Conservation (phyloP, 2,797 vertebrate species). For the Valencia hispanica region DNA sequence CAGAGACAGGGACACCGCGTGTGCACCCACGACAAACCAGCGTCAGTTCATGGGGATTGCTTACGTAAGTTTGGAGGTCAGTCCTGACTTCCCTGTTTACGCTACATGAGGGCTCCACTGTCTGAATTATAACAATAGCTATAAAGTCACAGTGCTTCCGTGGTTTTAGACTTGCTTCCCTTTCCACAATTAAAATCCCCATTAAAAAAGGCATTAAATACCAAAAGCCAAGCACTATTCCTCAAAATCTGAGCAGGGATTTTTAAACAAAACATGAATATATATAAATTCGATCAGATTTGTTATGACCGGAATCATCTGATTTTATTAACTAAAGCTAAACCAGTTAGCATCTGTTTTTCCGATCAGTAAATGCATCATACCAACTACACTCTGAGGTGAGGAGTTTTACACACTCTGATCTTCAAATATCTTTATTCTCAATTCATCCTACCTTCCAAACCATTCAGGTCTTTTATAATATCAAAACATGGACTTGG, state of each 20-base stretch:
- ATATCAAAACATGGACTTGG: background rate
- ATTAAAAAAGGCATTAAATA: too few species aligned
- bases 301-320: background rate
- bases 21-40: background rate
- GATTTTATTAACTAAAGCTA: background rate
- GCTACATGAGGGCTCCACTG: too few species aligned
- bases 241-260: background rate
- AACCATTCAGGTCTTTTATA: background rate
- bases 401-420: too few species aligned
- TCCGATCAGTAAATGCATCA: background rate
- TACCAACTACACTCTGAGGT: background rate
- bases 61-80: background rate
- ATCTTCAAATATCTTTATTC: background rate
- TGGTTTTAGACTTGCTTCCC: too few species aligned
- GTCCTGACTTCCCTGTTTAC: too few species aligned
- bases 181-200: too few species aligned
- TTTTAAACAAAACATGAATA: too few species aligned
- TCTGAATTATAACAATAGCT: too few species aligned
- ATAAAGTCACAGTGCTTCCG: too few species aligned
- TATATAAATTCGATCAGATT: background rate
- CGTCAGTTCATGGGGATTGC: background rate
- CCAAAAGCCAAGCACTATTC: background rate
- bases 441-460: background rate
- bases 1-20: background rate
- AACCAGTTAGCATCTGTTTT: background rate